Base-by-base conservation (phyloP, 2,888 invertebrate species). In the Leucophora obtusa region DNA sequence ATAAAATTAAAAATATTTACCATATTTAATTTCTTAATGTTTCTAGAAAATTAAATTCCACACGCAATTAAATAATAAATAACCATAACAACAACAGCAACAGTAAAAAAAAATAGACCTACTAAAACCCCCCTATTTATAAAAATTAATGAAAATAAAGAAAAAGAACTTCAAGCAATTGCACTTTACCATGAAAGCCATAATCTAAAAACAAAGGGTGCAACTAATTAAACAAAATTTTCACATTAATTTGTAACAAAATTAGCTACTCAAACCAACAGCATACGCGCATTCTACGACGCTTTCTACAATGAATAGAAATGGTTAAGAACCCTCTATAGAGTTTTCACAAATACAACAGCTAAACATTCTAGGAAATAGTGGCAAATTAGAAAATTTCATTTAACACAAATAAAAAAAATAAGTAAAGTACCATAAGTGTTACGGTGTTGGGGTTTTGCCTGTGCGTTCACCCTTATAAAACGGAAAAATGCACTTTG, bases 41-140 rank as follows among this genome's bases (percentile, higher is more conserved):
- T 28, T 28, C 33, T 17, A 28, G 43, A 62, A 56, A 73, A 65
- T 70, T 68, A 47, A 43, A 43, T 66, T 62, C 28, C 28, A 62
- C 79, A 79, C 65, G 75, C 74, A 54, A 80, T 80, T 51, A 50
- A 51, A 35, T 58, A 58, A 76, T 80, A 80, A 80, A 68, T 74
- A 50, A 69, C 43, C 59, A 47, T 54, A 35, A 47, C 47, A 24
- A n/a, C n/a, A 43, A 69, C 43, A 53, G 33, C 47, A 35, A 47
- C 47, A 24, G 10, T 11, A 43, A 33, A 54, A 33, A 33, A 50
- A 53, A 65, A 35, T 38, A 50, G 15, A 35, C 2, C 15, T 24
- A 38, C 38, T 35, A 74, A 66, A 43, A 38, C 17, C 18, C 14
- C 51, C 43, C 51, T 21, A 11, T 11, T 11, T 38, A 38, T 10